These are phyloP conservation scores for Martes flavigula DNA, from an alignment of 2,797 vertebrate species.

Conservation along the genomic window DNA sequence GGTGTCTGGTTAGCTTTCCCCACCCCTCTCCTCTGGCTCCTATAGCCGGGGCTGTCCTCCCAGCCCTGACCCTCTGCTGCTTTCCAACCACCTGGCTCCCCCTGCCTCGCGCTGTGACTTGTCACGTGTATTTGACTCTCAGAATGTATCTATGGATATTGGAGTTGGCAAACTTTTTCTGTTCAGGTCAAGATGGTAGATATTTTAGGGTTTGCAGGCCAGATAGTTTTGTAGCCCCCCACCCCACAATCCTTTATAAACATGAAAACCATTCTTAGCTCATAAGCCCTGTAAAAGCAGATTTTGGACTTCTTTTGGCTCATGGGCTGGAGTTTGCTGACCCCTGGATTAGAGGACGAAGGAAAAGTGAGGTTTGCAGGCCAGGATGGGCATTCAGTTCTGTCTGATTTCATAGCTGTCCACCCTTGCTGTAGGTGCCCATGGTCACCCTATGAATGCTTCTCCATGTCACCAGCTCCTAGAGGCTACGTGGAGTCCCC, in stretches of 20 bases:
- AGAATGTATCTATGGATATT: not conserved
- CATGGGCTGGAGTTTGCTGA: not conserved
- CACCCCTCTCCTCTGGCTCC: not conserved
- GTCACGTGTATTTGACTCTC: not conserved
- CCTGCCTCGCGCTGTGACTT: not conserved
- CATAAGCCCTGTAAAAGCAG: not conserved
- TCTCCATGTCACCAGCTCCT: not conserved
- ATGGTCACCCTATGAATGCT: not conserved
- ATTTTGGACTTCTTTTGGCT: not conserved
- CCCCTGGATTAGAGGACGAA: not conserved
- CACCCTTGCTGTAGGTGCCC: not conserved
- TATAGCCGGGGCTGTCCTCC: not conserved
- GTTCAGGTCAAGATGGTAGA: not conserved
- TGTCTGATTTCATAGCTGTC: not conserved
- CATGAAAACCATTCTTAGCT: not conserved
- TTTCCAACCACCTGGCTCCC: not conserved
- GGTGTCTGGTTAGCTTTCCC: not conserved
- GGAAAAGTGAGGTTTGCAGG: not conserved
- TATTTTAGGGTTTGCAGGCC: not conserved
- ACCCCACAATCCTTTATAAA: not conserved
- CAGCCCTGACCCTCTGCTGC: not conserved
- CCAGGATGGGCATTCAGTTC: not conserved
- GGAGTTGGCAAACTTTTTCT: not conserved
- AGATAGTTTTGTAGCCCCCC: not conserved
- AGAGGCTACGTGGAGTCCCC: not conserved